phyloP scores from a whole-genome alignment of 2,113 vertebrate genomes.

The Alexandromys fortis region DNA sequence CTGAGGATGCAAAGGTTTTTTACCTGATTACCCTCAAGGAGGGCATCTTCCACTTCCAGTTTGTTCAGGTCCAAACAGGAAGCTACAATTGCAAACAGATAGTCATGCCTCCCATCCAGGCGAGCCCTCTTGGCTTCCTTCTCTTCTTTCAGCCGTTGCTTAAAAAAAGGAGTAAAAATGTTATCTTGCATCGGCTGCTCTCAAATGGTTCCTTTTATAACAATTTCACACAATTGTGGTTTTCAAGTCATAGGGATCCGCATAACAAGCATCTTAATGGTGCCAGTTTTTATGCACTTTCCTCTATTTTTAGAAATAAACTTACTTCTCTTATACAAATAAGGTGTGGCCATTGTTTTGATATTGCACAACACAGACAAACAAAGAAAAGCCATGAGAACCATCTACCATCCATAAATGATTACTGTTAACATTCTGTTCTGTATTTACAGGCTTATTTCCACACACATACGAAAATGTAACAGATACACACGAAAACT shows the following conservation, averaged over 20 bases:
- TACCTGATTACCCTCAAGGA: conserved; percentile 95
- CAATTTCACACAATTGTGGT: conserved; percentile 8
- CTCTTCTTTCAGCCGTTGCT: conserved; percentile 97
- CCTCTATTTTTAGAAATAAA: conserved; percentile 65
- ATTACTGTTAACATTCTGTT: conserved; percentile 38
- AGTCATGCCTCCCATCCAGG: conserved; percentile 93
- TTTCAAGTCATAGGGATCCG: conserved; percentile 20
- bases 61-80: conserved; percentile 91
- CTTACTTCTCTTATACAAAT: conserved; percentile 50
- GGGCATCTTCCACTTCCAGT: conserved; percentile 92
- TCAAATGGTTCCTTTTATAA: conserved; percentile 30
- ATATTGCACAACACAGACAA: conserved; percentile 15
- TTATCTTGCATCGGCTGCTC: neutral
- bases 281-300: neutral
- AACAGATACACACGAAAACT: neutral
- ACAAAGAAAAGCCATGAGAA: conserved; percentile 40
- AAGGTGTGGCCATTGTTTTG: conserved; percentile 19
- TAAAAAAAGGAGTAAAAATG: conserved; percentile 67
- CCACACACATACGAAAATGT: neutral
- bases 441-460: conserved; percentile 47
- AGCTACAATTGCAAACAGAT: conserved; percentile 91
- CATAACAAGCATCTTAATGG: neutral
- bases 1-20: neutral
- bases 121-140: conserved; percentile 92
- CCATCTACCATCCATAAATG: conserved; percentile 41